Percentiles rank a stretch among this genome's conserved stretches.
Evolutionary conservation across 2,113 vertebrate species (phyloP).

Genomic region (Lipotes vexillifer): DNA sequence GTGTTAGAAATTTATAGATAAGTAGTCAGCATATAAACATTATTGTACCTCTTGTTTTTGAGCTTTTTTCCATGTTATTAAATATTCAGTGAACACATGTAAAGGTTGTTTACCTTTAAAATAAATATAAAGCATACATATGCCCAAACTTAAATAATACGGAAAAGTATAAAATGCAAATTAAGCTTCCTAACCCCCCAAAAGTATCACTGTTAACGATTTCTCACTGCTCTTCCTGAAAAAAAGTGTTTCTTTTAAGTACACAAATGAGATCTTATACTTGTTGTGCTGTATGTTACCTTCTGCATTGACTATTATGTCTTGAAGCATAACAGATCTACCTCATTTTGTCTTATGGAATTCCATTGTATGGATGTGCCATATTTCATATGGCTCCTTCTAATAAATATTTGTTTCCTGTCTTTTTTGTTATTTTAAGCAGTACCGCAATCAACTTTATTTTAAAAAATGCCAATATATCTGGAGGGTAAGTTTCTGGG

Average conservation of each 20-base stretch:
- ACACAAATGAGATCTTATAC: background rate
- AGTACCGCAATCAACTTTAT: background rate
- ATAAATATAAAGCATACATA: background rate
- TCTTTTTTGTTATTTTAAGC: background rate
- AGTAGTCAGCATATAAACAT: background rate
- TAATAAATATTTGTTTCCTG: background rate
- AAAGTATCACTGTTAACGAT: background rate
- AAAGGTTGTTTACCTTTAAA: slow-evolving; percentile 1
- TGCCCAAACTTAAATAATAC: background rate
- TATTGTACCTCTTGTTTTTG: background rate
- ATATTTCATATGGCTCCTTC: background rate
- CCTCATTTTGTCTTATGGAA: background rate
- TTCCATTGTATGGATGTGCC: background rate
- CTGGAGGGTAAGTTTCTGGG: background rate
- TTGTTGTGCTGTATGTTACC: background rate
- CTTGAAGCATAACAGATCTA: background rate
- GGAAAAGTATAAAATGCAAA: background rate
- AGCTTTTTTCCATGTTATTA: background rate
- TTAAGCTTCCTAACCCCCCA: background rate
- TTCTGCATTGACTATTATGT: background rate
- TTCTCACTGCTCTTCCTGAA: background rate
- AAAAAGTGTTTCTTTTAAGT: background rate
- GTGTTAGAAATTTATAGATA: background rate
- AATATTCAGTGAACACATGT: background rate
- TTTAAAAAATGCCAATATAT: background rate